Evolutionary conservation across 2,888 invertebrate genomes (phyloP).

Genomic region (Chrysomela aeneicollis): DNA sequence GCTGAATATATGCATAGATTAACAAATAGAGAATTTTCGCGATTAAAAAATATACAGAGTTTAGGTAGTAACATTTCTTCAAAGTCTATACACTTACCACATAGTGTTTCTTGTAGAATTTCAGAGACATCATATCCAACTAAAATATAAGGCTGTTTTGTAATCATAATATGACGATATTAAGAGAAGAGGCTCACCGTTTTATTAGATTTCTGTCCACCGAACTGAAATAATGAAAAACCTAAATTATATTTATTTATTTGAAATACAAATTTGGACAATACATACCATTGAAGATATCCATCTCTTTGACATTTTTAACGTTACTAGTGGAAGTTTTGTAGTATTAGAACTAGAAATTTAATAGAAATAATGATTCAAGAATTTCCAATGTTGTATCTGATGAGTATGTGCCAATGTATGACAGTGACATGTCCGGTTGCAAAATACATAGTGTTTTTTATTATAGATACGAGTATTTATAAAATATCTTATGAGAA

Average conservation of each 20-base stretch:
- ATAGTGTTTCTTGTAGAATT: constrained; percentile 38
- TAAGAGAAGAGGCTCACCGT: not conserved
- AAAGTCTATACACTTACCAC: constrained; percentile 35
- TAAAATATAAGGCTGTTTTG: no score
- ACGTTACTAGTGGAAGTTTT: no score
- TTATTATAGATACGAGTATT: no score
- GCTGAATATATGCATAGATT: no score
- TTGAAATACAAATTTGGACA: not conserved
- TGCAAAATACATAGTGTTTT: not conserved
- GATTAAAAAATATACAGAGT: no score
- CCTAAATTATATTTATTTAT: not conserved
- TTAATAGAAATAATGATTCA: not conserved
- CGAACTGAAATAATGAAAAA: constrained; percentile 9
- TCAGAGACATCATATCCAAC: not conserved
- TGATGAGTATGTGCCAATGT: not conserved
- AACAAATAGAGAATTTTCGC: no score
- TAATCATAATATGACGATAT: not conserved
- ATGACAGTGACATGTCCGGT: not conserved
- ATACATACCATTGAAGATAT: constrained; percentile 22
- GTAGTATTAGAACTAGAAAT: not conserved
- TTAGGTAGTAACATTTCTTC: not conserved
- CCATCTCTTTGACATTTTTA: constrained; percentile 27
- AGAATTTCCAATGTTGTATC: not conserved
- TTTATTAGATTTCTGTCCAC: not conserved
- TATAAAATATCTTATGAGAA: no score